Percentiles rank a stretch among this genome's conserved stretches.
phyloP scores from a whole-genome alignment of 2,888 invertebrate species.

The Neocrepidodera transversa region DNA sequence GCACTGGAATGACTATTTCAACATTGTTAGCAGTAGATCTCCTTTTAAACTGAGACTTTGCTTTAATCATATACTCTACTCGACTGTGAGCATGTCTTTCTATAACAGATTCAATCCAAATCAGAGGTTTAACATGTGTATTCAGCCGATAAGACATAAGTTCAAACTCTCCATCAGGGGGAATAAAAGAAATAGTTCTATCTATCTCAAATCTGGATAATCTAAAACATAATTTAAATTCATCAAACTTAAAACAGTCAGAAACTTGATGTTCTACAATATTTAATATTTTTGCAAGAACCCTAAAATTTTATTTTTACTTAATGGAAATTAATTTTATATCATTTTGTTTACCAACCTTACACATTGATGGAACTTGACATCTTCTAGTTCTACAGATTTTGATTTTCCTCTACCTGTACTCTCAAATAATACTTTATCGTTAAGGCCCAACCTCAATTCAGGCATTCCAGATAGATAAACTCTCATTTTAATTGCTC shows the following conservation, averaged over 20 bases:
- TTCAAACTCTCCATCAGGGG: slow-evolving; percentile 99
- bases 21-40: slow-evolving; percentile 98
- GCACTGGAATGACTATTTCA: slow-evolving; percentile 95
- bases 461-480: slow-evolving; percentile 99
- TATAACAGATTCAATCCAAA: slow-evolving; percentile 99
- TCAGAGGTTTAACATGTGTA: slow-evolving; percentile 94
- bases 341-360: too few species aligned
- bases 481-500: slow-evolving; percentile 98
- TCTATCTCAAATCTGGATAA: slow-evolving; percentile 97
- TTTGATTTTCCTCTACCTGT: slow-evolving; percentile 97
- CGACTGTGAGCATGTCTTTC: slow-evolving; percentile 96
- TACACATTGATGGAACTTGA: slow-evolving; percentile 99
- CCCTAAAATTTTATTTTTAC: too few species aligned
- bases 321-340: too few species aligned
- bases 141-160: slow-evolving; percentile 97
- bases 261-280: too few species aligned
- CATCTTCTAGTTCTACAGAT: slow-evolving; percentile 97
- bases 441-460: slow-evolving; percentile 92
- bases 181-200: slow-evolving; percentile 97
- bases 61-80: slow-evolving; percentile 99
- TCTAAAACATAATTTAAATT: slow-evolving; percentile 19
- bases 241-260: too few species aligned
- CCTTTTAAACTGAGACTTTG: slow-evolving; percentile 97
- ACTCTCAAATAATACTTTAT: slow-evolving; percentile 97
- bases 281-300: too few species aligned